Conservation (phyloP, 37 sponge, comb jelly and placozoan genomes). For the Aphrocallistes beatrix region DNA sequence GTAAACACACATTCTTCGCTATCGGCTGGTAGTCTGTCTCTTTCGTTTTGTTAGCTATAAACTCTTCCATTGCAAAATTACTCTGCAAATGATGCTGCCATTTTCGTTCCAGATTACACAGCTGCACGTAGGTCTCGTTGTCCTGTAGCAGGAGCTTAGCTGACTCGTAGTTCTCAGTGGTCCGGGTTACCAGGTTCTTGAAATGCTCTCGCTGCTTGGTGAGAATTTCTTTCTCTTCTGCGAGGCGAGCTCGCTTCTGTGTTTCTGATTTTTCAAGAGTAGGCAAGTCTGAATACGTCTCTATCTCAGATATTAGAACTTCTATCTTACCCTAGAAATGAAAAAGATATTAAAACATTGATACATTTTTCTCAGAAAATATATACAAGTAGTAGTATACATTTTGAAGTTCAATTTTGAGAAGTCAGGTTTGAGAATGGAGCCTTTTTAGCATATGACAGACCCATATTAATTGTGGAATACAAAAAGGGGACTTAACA, state of each 20-base stretch:
- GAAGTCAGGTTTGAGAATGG: too few species aligned
- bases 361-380: too few species aligned
- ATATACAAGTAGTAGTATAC: too few species aligned
- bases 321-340: not conserved
- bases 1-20: slow-evolving; percentile 28
- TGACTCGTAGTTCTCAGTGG: slow-evolving; percentile 36
- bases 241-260: not conserved
- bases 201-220: not conserved
- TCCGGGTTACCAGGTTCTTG: slow-evolving; percentile 1
- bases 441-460: too few species aligned
- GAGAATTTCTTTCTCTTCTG: not conserved
- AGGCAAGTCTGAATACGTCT: not conserved
- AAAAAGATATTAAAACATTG: not conserved
- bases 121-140: slow-evolving; percentile 75
- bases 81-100: slow-evolving; percentile 86
- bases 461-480: too few species aligned
- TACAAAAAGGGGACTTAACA: too few species aligned
- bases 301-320: not conserved
- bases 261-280: not conserved
- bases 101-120: slow-evolving; percentile 73
- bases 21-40: slow-evolving; percentile 57
- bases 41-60: slow-evolving; percentile 45
- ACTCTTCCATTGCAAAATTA: slow-evolving; percentile 88
- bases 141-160: slow-evolving; percentile 46
- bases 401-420: too few species aligned